Evolutionary conservation across 2,888 invertebrate species (phyloP).

Genomic region (Polydesmus complanatus): DNA sequence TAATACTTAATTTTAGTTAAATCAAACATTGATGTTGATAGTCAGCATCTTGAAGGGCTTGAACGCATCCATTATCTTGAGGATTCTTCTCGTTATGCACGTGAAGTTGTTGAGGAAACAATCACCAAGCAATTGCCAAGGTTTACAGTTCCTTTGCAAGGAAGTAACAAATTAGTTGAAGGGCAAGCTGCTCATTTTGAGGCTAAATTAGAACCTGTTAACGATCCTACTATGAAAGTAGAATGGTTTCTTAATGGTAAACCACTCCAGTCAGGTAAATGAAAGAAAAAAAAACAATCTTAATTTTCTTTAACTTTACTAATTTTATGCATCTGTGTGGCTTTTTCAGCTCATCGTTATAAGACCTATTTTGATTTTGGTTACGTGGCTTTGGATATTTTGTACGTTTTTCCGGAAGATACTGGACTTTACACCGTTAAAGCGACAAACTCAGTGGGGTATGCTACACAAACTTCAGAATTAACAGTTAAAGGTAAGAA

Average conservation of each 20-base stretch:
- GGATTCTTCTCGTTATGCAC: conserved; percentile 51
- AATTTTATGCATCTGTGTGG: background rate
- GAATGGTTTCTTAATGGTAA: conserved; percentile 97
- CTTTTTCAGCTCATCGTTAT: conserved; percentile 47
- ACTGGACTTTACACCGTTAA: conserved; percentile 85
- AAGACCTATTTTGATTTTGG: conserved; percentile 94
- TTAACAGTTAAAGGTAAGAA: conserved; percentile 15
- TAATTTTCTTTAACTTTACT: background rate
- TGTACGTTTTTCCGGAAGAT: conserved; percentile 82
- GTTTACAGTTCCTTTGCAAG: conserved; percentile 76
- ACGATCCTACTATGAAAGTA: conserved; percentile 68
- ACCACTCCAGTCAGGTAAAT: conserved; percentile 44
- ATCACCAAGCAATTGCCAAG: conserved; percentile 54
- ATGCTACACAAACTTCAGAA: conserved; percentile 45
- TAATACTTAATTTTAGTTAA: conserved; percentile 2
- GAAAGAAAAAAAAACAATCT: no score
- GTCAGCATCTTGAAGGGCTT: conserved; percentile 80
- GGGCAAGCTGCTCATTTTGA: conserved; percentile 90
- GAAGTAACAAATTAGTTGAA: conserved; percentile 84
- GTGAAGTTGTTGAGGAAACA: conserved; percentile 54
- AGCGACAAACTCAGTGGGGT: conserved; percentile 79
- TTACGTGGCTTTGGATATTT: conserved; percentile 87
- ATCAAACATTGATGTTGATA: conserved; percentile 50
- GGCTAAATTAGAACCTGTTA: conserved; percentile 85
- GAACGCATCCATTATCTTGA: conserved; percentile 83